Evolutionary conservation across 2,888 invertebrate species (phyloP), one percentile per base, ranked within the genome.

Genomic region (Helicoverpa assulta): DNA sequence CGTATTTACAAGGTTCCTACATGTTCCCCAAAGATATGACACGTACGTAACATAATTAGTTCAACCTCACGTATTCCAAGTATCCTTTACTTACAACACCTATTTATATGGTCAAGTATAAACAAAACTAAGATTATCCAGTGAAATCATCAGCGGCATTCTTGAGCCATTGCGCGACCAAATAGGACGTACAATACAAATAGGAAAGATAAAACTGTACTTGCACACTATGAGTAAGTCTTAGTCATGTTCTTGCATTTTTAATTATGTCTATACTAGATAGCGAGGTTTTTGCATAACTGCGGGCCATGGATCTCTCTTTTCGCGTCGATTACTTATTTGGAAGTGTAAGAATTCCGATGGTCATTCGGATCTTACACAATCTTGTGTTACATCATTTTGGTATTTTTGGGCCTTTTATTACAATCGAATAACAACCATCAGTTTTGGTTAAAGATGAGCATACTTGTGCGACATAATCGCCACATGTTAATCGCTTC

Each of bases 21-120:
- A 52, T 60, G 79, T 66, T 76, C 81, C 83, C 82, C 72, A 83
- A 81, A 86, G 91, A 92, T 91, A 90, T 85, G 88, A 87, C 93
- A 93, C 92, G 92, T 90, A 87, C 87, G 73, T 76, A 82, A 78
- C 82, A 75, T 82, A 86, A 89, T 87, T 86, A 86, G 86, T 85
- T 81, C 83, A 81, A 80, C 81, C 87, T 89, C 91, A 88, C 88
- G 88, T 88, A 86, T 88, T 88, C 89, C 72, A 66, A 81, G 89
- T 88, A 88, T 78, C 73, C 53, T 85, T 78, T 80, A 80, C 80
- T 81, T 84, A 16, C 56, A 55, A 83, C 84, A 85, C 26, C 26
- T 87, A 14, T 40, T 87, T 87, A 87, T 87, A 86, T 85, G 77
- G 69, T 70, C 78, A 70, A 82, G 76, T 81, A 78, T 81, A 83